phyloP scores from a whole-genome alignment of 2,797 vertebrate genomes.

The Glyptemys insculpta region DNA sequence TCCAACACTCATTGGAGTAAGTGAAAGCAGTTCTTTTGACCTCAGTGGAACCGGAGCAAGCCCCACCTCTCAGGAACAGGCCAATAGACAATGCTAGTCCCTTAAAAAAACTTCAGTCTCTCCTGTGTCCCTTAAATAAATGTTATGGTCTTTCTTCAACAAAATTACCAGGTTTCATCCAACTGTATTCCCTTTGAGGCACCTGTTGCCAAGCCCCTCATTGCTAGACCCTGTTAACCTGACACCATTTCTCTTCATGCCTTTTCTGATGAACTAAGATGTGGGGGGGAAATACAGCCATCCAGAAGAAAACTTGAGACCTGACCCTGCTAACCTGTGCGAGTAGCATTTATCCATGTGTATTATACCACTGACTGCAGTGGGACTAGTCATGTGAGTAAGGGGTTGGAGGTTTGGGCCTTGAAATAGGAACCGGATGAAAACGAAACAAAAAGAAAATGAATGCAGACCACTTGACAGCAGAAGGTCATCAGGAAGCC shows the following conservation, averaged over 20 bases:
- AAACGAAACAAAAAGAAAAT: constrained; percentile 31
- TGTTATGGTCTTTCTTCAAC: not conserved
- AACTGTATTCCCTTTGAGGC: constrained; percentile 42
- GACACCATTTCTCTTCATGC: not conserved
- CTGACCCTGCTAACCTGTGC: constrained; percentile 17
- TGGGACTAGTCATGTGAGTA: constrained; percentile 55
- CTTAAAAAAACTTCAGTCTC: constrained; percentile 60
- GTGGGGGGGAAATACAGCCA: constrained; percentile 24
- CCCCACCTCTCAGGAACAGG: not conserved
- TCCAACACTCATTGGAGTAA: constrained; percentile 68
- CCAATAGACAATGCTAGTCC: not conserved
- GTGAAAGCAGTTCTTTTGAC: constrained; percentile 36
- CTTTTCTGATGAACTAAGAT: constrained; percentile 24
- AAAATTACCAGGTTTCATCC: constrained; percentile 11
- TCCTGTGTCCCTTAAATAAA: constrained; percentile 40
- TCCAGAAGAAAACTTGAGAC: not conserved
- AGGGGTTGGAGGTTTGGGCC: not conserved
- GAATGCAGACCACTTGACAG: constrained; percentile 47
- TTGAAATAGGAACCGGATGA: constrained; percentile 42
- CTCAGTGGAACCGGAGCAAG: constrained; percentile 3
- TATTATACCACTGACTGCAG: constrained; percentile 23
- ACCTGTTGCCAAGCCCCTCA: constrained; percentile 51
- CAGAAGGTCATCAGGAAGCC: constrained; percentile 61
- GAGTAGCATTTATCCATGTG: constrained; percentile 50
- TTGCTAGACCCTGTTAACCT: not conserved